Evolutionary conservation across 2,113 vertebrate genomes (phyloP).

Genomic region (Hydropotes inermis): DNA sequence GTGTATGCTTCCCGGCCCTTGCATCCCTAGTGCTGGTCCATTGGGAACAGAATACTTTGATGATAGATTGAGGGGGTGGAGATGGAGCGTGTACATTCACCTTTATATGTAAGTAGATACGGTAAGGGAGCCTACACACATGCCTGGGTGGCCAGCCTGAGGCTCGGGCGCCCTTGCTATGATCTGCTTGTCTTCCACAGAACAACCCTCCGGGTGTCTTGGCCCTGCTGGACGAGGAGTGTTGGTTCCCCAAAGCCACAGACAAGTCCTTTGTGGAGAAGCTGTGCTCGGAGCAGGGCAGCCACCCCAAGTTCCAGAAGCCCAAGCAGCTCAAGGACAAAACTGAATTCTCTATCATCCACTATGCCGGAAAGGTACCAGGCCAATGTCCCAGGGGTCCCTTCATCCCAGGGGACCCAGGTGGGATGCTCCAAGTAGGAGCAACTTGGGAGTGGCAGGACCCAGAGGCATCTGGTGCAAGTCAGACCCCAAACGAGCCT

Average conservation of each 20-base stretch:
- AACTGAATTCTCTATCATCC: constrained; percentile 95
- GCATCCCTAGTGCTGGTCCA: neutral
- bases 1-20: neutral
- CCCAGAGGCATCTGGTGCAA: neutral
- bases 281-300: constrained; percentile 90
- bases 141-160: neutral
- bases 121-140: accelerated
- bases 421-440: neutral
- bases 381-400: accelerated
- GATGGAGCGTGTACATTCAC: accelerated
- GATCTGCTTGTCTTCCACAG: constrained; percentile 75
- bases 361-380: constrained; percentile 94
- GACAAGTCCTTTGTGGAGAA: constrained; percentile 98
- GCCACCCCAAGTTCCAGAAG: constrained; percentile 95
- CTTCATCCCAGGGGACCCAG: neutral
- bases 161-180: accelerated
- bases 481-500: neutral
- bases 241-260: constrained; percentile 99
- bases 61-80: neutral
- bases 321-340: constrained; percentile 98
- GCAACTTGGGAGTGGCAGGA: neutral
- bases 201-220: constrained; percentile 96
- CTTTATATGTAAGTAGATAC: neutral
- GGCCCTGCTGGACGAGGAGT: constrained; percentile 97
- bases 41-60: neutral